Conservation (phyloP, 2,797 vertebrate species). For the Capromys pilorides region DNA sequence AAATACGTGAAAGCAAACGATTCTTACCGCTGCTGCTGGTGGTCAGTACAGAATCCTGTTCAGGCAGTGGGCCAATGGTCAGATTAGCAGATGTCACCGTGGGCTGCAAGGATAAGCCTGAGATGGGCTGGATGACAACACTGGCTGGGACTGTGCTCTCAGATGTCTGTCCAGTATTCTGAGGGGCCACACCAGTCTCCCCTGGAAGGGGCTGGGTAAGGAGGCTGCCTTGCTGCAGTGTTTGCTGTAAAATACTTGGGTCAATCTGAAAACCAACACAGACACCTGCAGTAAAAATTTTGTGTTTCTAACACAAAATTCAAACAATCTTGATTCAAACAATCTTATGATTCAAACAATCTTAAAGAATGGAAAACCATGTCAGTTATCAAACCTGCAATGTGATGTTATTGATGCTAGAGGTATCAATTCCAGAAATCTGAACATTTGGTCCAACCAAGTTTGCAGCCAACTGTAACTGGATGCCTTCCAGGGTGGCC, state of each 20-base stretch:
- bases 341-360: accelerated
- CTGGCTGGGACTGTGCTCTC: constrained; percentile 91
- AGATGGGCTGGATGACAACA: constrained; percentile 95
- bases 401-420: constrained; percentile 98
- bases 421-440: constrained; percentile 96
- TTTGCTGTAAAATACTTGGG: constrained; percentile 94
- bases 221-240: constrained; percentile 92
- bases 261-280: constrained; percentile 90
- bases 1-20: accelerated
- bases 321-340: no score
- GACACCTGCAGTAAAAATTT: accelerated
- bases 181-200: constrained; percentile 87
- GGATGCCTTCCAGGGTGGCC: constrained; percentile 96
- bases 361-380: accelerated
- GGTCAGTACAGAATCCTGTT: constrained; percentile 90
- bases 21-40: constrained; percentile 86
- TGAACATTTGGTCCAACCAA: constrained; percentile 97
- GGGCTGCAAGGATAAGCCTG: constrained; percentile 92
- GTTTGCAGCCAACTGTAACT: constrained; percentile 95
- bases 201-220: constrained; percentile 91
- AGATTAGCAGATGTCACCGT: constrained; percentile 88
- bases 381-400: constrained; percentile 89
- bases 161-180: constrained; percentile 87
- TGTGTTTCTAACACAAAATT: accelerated
- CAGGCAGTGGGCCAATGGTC: constrained; percentile 90